Base-by-base conservation (phyloP, 2,888 invertebrate species). In the Heliconius hortense region DNA sequence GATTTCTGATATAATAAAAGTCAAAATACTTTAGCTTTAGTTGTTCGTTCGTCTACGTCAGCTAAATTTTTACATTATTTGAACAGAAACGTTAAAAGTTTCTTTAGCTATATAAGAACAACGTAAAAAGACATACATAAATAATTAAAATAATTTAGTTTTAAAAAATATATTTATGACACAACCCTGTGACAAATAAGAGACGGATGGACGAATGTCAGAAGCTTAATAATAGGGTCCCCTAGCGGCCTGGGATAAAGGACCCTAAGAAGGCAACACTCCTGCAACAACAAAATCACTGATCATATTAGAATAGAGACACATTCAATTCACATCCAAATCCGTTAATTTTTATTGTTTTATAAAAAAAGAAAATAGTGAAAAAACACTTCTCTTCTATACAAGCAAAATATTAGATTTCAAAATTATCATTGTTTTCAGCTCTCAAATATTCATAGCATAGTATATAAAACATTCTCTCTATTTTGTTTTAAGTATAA, bases 181-280 rank as follows among this genome's bases (percentile, higher is more conserved):
- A 18, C 24, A 66, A 15, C 66, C 66, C 39, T 66, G 39, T 66
- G 39, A 66, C 66, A 66, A 66, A 66, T 66, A 66, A 43, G 66
- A 66, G 66, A 66, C 39, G 66, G 24, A 66, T 66, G 66, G 39
- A 66, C 39, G 66, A 43, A 24, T 26, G 66, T 66, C 66, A 66
- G 66, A 66, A 26, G 66, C 66, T 66, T 66, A 66, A 66, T 66
- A 43, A 66, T 66, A 43, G 66, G 39, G 66, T 43, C 39, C 66
- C 66, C 66, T 24, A 66, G 66, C 24, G 39, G 24, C 39, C 39
- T 43, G 39, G 66, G 66, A 66, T 66, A 66, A 24, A 66, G 66
- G 24, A 66, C 66, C 66, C 66, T 39, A 66, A 66, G 31, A 66
- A 43, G 39, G 66, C 39, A 66, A 66, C 66, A 66, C 39, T 39